Percentiles rank a stretch among this genome's conserved stretches.
These are phyloP conservation scores for Parnassius smintheus DNA, from an alignment of 2,888 invertebrate genomes.

Conservation along the genomic window DNA sequence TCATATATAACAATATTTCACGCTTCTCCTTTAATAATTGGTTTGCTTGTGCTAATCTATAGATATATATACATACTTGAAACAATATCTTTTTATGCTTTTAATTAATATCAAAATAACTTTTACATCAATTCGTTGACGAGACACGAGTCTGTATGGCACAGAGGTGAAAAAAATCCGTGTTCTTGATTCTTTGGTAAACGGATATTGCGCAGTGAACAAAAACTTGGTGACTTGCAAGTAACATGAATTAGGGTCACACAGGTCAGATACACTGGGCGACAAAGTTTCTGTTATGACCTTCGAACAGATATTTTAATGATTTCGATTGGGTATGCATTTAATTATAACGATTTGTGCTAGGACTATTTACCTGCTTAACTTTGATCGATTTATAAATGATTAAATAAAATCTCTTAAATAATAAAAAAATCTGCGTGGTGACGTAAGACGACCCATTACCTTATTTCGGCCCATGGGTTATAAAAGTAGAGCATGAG, in stretches of 20 bases:
- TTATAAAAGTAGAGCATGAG: no score
- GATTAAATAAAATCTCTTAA: no score
- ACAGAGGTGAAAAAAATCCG: constrained; percentile 24
- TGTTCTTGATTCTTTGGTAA: constrained; percentile 30
- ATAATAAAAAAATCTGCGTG: no score
- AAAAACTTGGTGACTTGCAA: constrained; percentile 39
- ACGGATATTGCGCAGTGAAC: constrained; percentile 35
- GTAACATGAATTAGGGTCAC: constrained; percentile 31
- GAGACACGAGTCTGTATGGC: constrained; percentile 12
- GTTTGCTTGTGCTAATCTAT: no score
- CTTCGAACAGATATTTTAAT: constrained; percentile 9
- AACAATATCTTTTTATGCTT: constrained; percentile 1
- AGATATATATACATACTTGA: no score
- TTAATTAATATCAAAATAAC: constrained; percentile 12
- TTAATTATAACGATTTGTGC: no score
- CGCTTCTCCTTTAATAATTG: no score
- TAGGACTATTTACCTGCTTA: no score
- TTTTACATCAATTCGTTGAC: constrained; percentile 12
- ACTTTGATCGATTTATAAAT: no score
- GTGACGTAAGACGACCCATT: no score
- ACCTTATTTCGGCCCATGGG: no score
- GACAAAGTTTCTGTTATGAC: constrained; percentile 22
- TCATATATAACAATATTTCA: no score
- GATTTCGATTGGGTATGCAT: background rate
- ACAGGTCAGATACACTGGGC: constrained; percentile 31